phyloP scores from a whole-genome alignment of 2,113 vertebrate genomes.

The Ceyx cyanopectus region DNA sequence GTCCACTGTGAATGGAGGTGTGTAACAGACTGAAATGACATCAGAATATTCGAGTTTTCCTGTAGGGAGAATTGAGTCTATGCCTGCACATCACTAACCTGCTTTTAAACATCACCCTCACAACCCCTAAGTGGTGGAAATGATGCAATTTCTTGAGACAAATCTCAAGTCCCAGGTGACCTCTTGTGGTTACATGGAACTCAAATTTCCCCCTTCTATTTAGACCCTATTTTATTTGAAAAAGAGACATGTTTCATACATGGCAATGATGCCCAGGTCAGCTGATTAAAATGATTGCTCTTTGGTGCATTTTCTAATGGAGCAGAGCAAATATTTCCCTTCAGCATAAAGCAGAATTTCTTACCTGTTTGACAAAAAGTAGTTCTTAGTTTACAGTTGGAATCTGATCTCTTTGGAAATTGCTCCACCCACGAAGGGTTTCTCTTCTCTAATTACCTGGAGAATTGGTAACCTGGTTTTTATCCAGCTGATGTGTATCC shows the following conservation, averaged over 20 bases:
- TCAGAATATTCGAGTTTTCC: background rate
- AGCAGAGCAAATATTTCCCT: background rate
- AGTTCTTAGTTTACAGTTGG: background rate
- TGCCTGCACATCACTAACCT: background rate
- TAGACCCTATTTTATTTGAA: background rate
- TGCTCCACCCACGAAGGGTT: background rate
- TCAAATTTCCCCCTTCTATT: background rate
- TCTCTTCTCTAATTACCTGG: background rate
- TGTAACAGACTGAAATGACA: background rate
- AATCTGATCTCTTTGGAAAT: background rate
- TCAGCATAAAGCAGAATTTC: background rate
- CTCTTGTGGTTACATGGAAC: background rate
- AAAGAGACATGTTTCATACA: background rate
- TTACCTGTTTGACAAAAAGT: background rate
- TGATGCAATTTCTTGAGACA: background rate
- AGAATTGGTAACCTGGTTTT: background rate
- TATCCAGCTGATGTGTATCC: background rate
- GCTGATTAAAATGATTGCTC: background rate
- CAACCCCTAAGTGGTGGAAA: background rate
- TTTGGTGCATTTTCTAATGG: background rate
- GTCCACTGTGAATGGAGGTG: background rate
- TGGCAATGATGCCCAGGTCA: background rate
- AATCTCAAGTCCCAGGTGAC: background rate
- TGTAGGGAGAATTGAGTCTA: background rate
- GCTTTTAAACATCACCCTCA: background rate